Evolutionary conservation across 2,113 vertebrate genomes (phyloP), one percentile per base, ranked within the genome.

Genomic region (Forbesichthys papilliferus): DNA sequence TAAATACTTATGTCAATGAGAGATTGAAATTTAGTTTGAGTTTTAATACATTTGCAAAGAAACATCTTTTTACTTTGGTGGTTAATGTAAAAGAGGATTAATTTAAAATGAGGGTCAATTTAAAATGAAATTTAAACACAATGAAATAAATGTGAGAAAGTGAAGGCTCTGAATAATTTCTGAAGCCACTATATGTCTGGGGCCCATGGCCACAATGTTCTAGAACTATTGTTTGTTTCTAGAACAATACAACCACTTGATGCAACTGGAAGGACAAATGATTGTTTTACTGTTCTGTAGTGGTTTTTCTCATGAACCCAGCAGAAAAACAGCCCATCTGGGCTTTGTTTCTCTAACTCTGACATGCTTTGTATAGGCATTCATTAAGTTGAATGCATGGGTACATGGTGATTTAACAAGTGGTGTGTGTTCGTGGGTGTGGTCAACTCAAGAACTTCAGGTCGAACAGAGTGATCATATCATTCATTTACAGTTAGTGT

Each of bases 191-290:
- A 42, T 42, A 59, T 59, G 47, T 27, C 8, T 68, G 55, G 6
- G 20, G 59, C 14, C 9, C 16, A 46, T 47, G n/a, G 18, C 16
- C 14, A 9, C 33, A 33, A 54, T 11, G 46, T 48, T 34, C 20
- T 47, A 16, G 10, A 27, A 27, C 27, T 27, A 27, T 11, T 57
- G 49, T 42, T 33, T 12, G 61, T 16, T 51, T 13, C 13, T 59
- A 33, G 48, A 52, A 57, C 66, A 49, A 48, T 65, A n/a, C 53
- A 33, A 18, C 61, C 66, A 52, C 60, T 69, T 58, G 60, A 8
- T 42, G 36, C 36, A 8, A 64, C 75, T 36, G 46, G 64, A 18
- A 18, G 64, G 71, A 73, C 69, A 64, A 73, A 59, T 60, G 27
- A 48, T 11, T 58, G 20, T 68, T 72, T 64, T 58, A 53, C 55